phyloP scores from a whole-genome alignment of 2,797 vertebrate genomes.

The Heterohyrax brucei region DNA sequence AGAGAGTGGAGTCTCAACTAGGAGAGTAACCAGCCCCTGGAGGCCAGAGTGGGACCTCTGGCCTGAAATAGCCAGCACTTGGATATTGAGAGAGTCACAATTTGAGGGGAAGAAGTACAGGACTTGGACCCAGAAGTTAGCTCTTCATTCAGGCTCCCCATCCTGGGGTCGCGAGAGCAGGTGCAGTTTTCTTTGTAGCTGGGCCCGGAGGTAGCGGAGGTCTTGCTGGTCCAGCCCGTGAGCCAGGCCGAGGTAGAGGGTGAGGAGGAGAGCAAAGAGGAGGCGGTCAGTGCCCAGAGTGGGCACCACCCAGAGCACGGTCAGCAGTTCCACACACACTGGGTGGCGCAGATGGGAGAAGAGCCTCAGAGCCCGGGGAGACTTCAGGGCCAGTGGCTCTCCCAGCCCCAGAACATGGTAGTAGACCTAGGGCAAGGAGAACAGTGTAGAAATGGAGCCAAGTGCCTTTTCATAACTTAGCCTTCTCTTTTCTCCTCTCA shows the following conservation, averaged over 20 bases:
- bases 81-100: background rate
- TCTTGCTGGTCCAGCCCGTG: conserved; percentile 95
- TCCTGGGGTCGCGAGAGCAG: conserved; percentile 88
- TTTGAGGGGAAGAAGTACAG: background rate
- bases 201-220: conserved; percentile 93
- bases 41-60: background rate
- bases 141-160: conserved; percentile 46
- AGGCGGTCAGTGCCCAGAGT: conserved; percentile 94
- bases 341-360: conserved; percentile 95
- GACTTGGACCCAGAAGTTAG: background rate
- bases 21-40: background rate
- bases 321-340: conserved; percentile 94
- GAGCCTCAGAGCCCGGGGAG: conserved; percentile 92
- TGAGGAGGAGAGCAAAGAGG: conserved; percentile 92
- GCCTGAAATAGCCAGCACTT: background rate
- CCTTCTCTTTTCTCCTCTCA: background rate
- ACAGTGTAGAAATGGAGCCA: background rate
- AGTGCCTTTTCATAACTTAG: background rate
- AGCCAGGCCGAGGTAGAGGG: conserved; percentile 93
- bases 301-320: conserved; percentile 96
- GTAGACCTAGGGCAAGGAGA: conserved; percentile 92
- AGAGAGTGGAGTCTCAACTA: background rate
- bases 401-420: conserved; percentile 94
- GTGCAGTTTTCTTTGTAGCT: conserved; percentile 93
- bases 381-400: conserved; percentile 94